Conservation (phyloP, 1,140 invertebrate genomes). For the Trachelipus rathkii region DNA sequence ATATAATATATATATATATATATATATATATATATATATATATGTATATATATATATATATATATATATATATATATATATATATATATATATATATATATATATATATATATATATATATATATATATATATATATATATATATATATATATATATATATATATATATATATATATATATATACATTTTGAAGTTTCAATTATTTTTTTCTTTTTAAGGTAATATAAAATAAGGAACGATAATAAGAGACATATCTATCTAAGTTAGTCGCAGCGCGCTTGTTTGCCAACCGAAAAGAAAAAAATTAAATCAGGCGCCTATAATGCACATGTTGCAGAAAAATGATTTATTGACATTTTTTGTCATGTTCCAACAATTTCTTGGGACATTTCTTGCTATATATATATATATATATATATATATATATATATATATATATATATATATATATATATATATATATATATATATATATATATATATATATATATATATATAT, state of each 20-base stretch:
- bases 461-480: neutral
- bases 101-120: slow-evolving; percentile 5
- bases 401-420: slow-evolving; percentile 13
- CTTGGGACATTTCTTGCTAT: neutral
- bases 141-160: slow-evolving; percentile 10
- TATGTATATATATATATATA: slow-evolving; percentile 19
- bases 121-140: slow-evolving; percentile 16
- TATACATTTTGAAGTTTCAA: neutral
- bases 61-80: slow-evolving; percentile 19
- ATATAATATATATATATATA: slow-evolving; percentile 11
- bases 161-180: slow-evolving; percentile 6
- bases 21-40: slow-evolving; percentile 18
- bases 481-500: neutral
- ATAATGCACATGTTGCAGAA: no score
- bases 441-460: slow-evolving; percentile 6
- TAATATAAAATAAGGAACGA: no score
- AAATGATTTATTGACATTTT: no score
- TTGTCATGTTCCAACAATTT: no score
- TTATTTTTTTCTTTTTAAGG: no score
- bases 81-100: slow-evolving; percentile 13
- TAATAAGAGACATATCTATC: no score
- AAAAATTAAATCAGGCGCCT: no score
- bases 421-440: slow-evolving; percentile 16
- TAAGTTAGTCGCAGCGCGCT: no score
- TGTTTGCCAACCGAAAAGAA: no score